Conservation (phyloP, 2,888 invertebrate genomes). For the Willowsia nigromaculata region DNA sequence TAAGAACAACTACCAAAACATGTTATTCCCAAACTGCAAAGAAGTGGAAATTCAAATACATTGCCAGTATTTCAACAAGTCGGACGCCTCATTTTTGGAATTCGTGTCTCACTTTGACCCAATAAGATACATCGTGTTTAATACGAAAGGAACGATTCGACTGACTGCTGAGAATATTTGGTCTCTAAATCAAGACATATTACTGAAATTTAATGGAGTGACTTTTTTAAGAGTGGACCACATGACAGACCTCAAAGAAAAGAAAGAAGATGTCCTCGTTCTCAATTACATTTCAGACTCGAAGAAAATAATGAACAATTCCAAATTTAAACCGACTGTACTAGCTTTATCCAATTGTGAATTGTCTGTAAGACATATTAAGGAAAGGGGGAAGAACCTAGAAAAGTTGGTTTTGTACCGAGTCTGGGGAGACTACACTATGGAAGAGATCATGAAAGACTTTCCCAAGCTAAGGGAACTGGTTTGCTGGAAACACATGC, state of each 20-base stretch:
- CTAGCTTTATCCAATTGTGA: slow-evolving; percentile 60
- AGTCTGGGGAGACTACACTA: slow-evolving; percentile 49
- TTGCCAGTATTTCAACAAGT: neutral
- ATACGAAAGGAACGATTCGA: neutral
- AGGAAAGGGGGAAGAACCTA: neutral
- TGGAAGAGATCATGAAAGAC: slow-evolving; percentile 39
- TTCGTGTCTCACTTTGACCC: slow-evolving; percentile 36
- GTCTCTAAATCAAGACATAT: slow-evolving; percentile 27
- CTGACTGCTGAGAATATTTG: slow-evolving; percentile 36
- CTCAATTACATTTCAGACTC: slow-evolving; percentile 44
- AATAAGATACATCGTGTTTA: slow-evolving; percentile 18
- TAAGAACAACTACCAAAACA: neutral
- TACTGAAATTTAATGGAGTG: slow-evolving; percentile 47
- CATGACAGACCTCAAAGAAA: neutral
- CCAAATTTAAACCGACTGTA: neutral
- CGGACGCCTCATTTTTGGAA: neutral
- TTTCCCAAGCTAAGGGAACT: slow-evolving; percentile 48
- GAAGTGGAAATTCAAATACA: neutral
- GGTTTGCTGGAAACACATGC: slow-evolving; percentile 51
- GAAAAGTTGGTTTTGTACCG: slow-evolving; percentile 41
- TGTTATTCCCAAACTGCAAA: neutral
- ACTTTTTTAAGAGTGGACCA: slow-evolving; percentile 42
- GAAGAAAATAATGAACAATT: slow-evolving; percentile 2
- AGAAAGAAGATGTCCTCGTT: neutral
- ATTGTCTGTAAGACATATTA: slow-evolving; percentile 7